phyloP scores from a whole-genome alignment of 2,797 vertebrate genomes.

The Molossus molossus region DNA sequence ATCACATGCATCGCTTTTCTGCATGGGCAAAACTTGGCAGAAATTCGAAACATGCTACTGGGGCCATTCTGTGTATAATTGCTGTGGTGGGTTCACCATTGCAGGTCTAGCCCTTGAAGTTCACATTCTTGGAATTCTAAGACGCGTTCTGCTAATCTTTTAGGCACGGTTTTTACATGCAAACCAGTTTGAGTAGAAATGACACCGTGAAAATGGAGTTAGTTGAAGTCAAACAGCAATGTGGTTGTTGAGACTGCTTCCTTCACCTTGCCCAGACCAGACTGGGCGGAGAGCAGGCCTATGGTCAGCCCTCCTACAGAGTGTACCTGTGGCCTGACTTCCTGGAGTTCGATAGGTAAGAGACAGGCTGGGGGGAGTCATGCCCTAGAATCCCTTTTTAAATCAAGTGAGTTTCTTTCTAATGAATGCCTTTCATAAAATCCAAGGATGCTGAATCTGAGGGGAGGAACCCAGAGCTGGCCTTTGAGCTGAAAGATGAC shows the following conservation, averaged over 20 bases:
- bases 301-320: not conserved
- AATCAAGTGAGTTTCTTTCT: conserved; percentile 16
- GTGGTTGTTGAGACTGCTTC: not conserved
- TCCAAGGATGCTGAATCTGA: not conserved
- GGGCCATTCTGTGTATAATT: conserved; percentile 68
- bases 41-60: conserved; percentile 71
- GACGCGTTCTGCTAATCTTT: conserved; percentile 70
- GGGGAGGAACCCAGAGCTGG: not conserved
- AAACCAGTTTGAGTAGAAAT: conserved; percentile 54
- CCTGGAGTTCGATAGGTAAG: not conserved
- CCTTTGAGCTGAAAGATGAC: conserved; percentile 7
- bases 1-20: conserved; percentile 57
- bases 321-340: not conserved
- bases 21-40: conserved; percentile 67
- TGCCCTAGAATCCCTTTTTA: conserved; percentile 1
- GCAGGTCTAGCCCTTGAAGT: conserved; percentile 52
- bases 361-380: not conserved
- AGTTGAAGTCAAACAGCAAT: not conserved
- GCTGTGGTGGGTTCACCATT: conserved; percentile 32
- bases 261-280: not conserved
- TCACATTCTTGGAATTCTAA: conserved; percentile 80
- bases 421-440: conserved; percentile 36
- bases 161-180: conserved; percentile 36
- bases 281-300: not conserved
- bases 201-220: not conserved